Conservation (phyloP, 2,113 vertebrate species). For the Neolamprologus variostigma region DNA sequence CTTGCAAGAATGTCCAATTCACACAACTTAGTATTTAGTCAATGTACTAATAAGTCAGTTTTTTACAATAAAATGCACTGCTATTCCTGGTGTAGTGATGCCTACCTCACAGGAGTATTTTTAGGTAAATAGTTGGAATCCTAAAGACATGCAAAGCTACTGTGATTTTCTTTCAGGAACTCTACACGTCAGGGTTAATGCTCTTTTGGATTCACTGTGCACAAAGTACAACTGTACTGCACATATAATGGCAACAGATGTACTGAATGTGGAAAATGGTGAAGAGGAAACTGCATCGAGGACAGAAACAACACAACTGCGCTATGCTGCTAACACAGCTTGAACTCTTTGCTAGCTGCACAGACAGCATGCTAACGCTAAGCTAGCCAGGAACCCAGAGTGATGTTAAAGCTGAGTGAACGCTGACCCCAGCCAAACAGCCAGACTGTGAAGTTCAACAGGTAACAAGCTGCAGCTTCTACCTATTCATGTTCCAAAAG, state of each 20-base stretch:
- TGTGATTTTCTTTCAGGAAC: background rate
- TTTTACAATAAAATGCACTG: background rate
- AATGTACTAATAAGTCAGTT: background rate
- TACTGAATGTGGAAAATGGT: background rate
- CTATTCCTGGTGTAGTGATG: background rate
- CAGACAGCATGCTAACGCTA: background rate
- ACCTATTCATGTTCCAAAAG: background rate
- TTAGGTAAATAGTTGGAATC: background rate
- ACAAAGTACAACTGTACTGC: background rate
- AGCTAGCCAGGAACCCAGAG: background rate
- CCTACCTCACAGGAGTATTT: background rate
- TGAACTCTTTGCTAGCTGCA: background rate
- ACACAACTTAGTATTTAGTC: background rate
- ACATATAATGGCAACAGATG: background rate
- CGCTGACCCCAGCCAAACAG: background rate
- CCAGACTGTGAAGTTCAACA: background rate
- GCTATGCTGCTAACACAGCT: background rate
- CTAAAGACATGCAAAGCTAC: background rate
- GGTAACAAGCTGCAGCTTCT: background rate
- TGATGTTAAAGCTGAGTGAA: background rate
- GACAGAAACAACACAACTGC: background rate
- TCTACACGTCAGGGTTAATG: background rate
- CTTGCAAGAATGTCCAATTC: background rate
- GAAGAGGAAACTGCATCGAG: background rate
- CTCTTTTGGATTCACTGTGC: background rate